A percentile compares a stretch with the other conserved stretches of the same genome.
phyloP scores from a whole-genome alignment of 2,113 vertebrate genomes.

The Grammomys surdaster region DNA sequence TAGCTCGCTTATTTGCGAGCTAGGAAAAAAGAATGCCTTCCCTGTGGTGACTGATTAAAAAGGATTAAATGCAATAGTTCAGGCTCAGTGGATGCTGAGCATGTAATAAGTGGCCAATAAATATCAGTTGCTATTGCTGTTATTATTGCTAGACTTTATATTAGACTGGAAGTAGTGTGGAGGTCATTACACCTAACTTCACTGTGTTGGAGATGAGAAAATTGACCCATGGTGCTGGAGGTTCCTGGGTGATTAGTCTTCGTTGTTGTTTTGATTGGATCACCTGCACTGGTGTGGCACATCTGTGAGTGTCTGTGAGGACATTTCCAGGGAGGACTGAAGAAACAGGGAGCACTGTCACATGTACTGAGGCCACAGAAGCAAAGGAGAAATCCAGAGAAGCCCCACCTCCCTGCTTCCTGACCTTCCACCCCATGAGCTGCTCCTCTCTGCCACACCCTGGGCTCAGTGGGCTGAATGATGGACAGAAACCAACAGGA shows the following conservation, averaged over 20 bases:
- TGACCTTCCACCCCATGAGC: not conserved
- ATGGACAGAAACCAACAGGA: not conserved
- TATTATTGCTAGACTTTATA: not conserved
- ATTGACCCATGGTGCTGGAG: not conserved
- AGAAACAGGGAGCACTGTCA: not conserved
- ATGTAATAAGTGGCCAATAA: not conserved
- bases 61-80: not conserved
- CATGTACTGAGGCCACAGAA: not conserved
- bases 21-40: not conserved
- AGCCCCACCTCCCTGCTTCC: not conserved
- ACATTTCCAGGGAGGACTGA: not conserved
- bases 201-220: not conserved
- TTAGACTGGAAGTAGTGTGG: not conserved
- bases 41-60: not conserved
- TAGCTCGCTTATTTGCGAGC: not conserved
- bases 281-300: not conserved
- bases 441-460: not conserved
- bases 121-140: not conserved
- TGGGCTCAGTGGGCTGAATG: not conserved
- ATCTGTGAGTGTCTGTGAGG: not conserved
- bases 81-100: constrained; percentile 1
- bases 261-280: not conserved
- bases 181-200: not conserved
- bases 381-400: not conserved
- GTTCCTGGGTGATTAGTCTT: not conserved